phyloP scores from a whole-genome alignment of 2,113 vertebrate genomes.

The Callocephalon fimbriatum region DNA sequence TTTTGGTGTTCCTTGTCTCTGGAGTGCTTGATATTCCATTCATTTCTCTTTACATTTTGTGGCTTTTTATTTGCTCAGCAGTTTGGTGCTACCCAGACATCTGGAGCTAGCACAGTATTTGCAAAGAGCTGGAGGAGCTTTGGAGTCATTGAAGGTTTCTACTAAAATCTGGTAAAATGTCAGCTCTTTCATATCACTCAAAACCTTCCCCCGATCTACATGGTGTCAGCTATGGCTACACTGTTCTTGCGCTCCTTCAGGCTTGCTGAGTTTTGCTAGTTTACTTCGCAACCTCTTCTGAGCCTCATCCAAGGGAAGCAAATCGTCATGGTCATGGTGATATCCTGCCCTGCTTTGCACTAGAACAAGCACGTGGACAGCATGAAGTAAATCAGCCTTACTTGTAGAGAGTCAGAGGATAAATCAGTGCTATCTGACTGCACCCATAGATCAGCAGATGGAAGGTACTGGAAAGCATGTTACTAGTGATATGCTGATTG shows the following conservation, averaged over 20 bases:
- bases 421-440: not conserved
- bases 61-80: not conserved
- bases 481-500: rapidly evolving
- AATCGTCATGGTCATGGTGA: not conserved
- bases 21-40: not conserved
- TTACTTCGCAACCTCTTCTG: not conserved
- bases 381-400: not conserved
- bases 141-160: not conserved
- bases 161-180: not conserved
- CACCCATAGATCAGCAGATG: not conserved
- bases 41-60: not conserved
- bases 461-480: not conserved
- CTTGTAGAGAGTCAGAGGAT: not conserved
- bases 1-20: not conserved
- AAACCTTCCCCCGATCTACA: not conserved
- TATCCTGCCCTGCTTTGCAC: not conserved
- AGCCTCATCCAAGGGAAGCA: not conserved
- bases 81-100: not conserved
- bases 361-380: not conserved
- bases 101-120: not conserved
- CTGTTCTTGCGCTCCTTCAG: not conserved
- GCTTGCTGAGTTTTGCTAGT: not conserved
- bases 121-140: not conserved
- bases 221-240: not conserved
- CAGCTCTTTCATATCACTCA: not conserved